Conservation (phyloP, 2,888 invertebrate genomes). For the Teleogryllus oceanicus region DNA sequence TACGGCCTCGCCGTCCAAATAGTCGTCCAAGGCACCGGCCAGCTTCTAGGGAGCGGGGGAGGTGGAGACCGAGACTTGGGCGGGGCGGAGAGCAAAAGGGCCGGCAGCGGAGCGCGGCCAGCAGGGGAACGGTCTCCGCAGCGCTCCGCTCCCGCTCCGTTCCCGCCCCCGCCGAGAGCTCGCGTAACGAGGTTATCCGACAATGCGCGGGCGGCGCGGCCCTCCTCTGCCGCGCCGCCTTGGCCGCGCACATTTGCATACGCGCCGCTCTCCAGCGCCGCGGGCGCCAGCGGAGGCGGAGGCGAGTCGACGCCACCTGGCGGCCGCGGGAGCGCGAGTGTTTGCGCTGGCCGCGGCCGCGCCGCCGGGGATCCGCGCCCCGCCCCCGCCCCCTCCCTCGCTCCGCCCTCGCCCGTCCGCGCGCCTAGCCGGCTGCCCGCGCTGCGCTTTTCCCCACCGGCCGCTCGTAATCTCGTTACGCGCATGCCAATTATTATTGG, state of each 20-base stretch:
- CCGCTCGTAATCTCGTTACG: slow-evolving; percentile 29
- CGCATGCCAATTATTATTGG: slow-evolving; percentile 31
- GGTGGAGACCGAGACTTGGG: no score
- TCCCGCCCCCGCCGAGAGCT: not conserved
- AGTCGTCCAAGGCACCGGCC: no score
- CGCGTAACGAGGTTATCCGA: not conserved
- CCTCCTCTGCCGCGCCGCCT: not conserved
- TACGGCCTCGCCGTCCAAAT: no score
- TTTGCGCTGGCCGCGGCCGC: not conserved
- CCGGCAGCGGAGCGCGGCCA: no score
- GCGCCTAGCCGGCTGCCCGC: not conserved
- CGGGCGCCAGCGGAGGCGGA: no score
- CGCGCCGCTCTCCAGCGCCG: not conserved
- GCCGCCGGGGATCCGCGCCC: not conserved
- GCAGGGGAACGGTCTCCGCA: not conserved
- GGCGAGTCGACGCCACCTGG: not conserved
- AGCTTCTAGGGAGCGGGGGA: no score
- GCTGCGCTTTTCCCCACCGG: slow-evolving; percentile 28
- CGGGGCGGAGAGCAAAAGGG: no score
- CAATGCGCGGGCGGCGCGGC: not conserved
- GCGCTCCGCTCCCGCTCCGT: not conserved
- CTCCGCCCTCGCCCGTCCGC: no score
- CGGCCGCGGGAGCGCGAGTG: not conserved
- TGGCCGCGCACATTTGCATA: not conserved
- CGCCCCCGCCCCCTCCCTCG: slow-evolving; percentile 18